Evolutionary conservation across 2,113 vertebrate species (phyloP), one percentile per base, ranked within the genome.

Genomic region (Suricata suricatta): DNA sequence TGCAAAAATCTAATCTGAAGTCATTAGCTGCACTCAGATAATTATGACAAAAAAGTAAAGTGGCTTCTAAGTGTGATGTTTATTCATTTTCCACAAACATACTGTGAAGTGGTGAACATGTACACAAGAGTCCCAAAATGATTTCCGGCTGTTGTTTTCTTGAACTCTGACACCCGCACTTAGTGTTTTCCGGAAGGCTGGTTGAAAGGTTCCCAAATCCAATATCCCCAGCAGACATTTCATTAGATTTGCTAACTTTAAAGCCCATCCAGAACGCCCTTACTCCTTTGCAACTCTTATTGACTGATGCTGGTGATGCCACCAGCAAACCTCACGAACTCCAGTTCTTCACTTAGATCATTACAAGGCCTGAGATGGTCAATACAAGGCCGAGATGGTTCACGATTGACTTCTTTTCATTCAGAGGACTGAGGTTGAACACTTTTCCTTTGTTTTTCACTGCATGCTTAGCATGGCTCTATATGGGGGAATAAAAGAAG

Each of bases 121-220:
- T 64, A 88, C 81, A 83, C 38, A 15, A 52, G 77, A 90, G 27
- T 72, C 52, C 68, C 12, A 1, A 52, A 88, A 76, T 88, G 81
- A 88, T 79, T 97, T 96, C 90, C 88, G 41, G 60, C 41, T 7
- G 0, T 31, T 96, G 84, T 96, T 96, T 96, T 64, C 94, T 94
- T 97, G 92, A 97, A 97, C 96, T 86, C 90, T 92, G 97, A 96
- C 88, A 96, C 94, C 54, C 88, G 81, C 47, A 88, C 71, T 97
- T 97, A 94, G 84, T 93, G 92, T 66, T 90, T 93, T 96, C 86
- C 92, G 86, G 35, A 81, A 97, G 90, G 44, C 64, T 91, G 77
- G 47, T 88, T 86, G 88, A 95, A 97, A 96, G 88, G 80, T 94
- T 95, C 90, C 88, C 93, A 92, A 94, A 92, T 90, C 81, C 95